Conservation (phyloP, 2,888 invertebrate species). For the Nomada fucata region DNA sequence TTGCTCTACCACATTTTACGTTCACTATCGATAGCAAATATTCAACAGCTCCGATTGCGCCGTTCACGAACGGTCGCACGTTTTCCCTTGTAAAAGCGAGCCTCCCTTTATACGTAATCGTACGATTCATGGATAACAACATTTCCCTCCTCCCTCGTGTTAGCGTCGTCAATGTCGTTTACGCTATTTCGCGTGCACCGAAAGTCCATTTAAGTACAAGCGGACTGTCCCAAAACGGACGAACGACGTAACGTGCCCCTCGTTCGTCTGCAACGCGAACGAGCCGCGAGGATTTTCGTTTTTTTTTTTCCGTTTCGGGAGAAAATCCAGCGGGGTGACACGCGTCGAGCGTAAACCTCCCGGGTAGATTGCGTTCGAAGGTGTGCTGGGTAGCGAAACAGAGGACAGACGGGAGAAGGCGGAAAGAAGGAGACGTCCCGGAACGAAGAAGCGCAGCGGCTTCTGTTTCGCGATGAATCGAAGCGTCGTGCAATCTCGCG, state of each 20-base stretch:
- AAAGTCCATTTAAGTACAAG: constrained; percentile 16
- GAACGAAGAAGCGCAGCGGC: background rate
- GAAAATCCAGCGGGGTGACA: background rate
- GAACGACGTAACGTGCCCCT: constrained; percentile 16
- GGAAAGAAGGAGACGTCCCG: background rate
- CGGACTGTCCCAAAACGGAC: background rate
- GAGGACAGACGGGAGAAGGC: no score
- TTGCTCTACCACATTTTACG: no score
- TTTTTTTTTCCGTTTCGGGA: no score
- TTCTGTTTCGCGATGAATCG: constrained; percentile 41
- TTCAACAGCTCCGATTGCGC: no score
- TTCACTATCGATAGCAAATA: no score
- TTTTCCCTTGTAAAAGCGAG: no score
- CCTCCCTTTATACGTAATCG: no score
- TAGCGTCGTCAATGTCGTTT: background rate
- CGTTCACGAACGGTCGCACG: no score
- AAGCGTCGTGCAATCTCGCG: constrained; percentile 47
- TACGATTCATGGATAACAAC: no score
- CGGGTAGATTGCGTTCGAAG: constrained; percentile 46
- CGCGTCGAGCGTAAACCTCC: constrained; percentile 6
- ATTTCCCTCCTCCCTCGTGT: no score
- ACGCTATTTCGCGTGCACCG: constrained; percentile 17
- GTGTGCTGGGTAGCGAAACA: background rate
- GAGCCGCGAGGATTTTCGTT: constrained; percentile 51
- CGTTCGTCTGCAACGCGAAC: constrained; percentile 55